Evolutionary conservation across 1,140 invertebrate species (phyloP).

Genomic region (Trachymyrmex cornetzi): DNA sequence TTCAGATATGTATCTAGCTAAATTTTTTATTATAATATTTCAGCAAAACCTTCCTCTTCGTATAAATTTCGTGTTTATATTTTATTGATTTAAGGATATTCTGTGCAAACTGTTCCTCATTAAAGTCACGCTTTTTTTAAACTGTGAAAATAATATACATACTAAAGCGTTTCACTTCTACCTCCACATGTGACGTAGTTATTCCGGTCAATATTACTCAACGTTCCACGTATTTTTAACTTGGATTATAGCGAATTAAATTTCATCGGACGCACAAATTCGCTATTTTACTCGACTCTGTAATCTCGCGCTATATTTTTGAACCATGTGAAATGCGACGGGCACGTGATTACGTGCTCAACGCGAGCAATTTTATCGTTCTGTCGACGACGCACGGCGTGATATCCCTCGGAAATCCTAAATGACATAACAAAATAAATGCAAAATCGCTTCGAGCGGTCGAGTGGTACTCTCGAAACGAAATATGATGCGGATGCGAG

Average conservation of each 20-base stretch:
- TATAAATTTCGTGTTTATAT: not conserved
- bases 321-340: conserved; percentile 40
- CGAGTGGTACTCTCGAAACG: conserved; percentile 74
- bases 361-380: conserved; percentile 68
- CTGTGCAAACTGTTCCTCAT: not conserved
- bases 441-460: conserved; percentile 73
- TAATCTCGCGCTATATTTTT: conserved; percentile 54
- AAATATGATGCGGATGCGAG: conserved; percentile 76
- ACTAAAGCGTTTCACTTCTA: not conserved
- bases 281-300: conserved; percentile 37
- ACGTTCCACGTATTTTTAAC: conserved; percentile 26
- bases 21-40: too few relatives aligned
- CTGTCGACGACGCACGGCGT: conserved; percentile 13
- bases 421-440: conserved; percentile 77
- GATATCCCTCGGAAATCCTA: conserved; percentile 64
- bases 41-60: too few relatives aligned
- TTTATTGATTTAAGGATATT: not conserved
- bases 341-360: conserved; percentile 69
- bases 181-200: too few relatives aligned
- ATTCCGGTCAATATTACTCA: not conserved
- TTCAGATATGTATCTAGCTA: too few relatives aligned
- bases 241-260: conserved; percentile 19
- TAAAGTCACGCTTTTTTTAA: not conserved
- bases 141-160: not conserved
- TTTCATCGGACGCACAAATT: conserved; percentile 33